phyloP scores from a whole-genome alignment of 2,888 invertebrate genomes.

The Ctena decussata region DNA sequence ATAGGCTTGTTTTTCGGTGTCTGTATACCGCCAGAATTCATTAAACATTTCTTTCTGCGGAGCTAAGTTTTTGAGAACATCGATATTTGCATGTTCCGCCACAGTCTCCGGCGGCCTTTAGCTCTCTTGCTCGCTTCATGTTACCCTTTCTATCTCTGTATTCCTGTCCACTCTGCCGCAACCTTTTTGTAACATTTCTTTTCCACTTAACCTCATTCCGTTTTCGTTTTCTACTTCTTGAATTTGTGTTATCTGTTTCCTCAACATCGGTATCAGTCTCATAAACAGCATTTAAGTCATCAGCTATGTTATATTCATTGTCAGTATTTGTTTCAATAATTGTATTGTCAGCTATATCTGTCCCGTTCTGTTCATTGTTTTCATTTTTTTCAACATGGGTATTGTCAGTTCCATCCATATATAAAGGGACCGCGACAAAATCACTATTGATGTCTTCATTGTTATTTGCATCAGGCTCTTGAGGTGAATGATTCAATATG shows the following conservation, averaged over 20 bases:
- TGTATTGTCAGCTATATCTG: no score
- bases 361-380: no score
- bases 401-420: no score
- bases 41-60: conserved; percentile 15
- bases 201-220: not conserved
- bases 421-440: no score
- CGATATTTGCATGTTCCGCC: not conserved
- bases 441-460: no score
- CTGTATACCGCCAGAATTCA: not conserved
- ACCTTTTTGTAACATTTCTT: conserved; percentile 11
- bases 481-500: not conserved
- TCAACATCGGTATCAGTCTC: not conserved
- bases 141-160: conserved; percentile 4
- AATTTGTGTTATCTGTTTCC: not conserved
- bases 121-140: not conserved
- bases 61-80: not conserved
- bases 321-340: no score
- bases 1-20: not conserved
- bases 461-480: no score
- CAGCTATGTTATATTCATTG: no score
- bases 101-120: not conserved
- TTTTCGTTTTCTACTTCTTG: not conserved
- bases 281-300: not conserved
- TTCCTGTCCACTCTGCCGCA: not conserved
- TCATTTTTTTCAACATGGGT: no score